Base-by-base conservation (phyloP, 1,140 invertebrate species). In the Trichoplusia ni region DNA sequence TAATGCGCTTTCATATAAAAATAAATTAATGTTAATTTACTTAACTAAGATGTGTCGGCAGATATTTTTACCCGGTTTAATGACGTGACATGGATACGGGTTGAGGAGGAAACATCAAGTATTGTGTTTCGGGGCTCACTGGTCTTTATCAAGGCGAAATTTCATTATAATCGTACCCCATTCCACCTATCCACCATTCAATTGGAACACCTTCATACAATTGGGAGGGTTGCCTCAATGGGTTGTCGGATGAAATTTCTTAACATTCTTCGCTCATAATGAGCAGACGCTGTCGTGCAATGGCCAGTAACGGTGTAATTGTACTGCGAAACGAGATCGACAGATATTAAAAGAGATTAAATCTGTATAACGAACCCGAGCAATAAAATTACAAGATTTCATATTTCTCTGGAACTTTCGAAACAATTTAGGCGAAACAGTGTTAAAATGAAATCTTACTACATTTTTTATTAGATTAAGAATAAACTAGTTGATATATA, bases 191-290 rank as follows among this genome's bases (percentile, higher is more conserved):
- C 84, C 77, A 83, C 81, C 74, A 90, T 90, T 90, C 83, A 89
- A 86, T 87, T 81, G 84, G 84, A 87, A 90, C 87, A 90, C 87
- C 87, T 90, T 82, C 79, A 67, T 79, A 90, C 86, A 90, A 90
- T 87, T 82, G 79, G 81, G 78, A 86, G 85, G 85, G 87, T 77
- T 84, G 80, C 77, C 76, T 88, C 82, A 90, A 90, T 90, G 81
- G 87, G 82, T 83, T 87, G 78, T 84, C 81, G 82, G 84, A 88
- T 87, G 84, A 90, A 88, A 88, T 90, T 89, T 90, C 86, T 89
- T 88, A 90, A 86, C 79, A 84, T 84, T 89, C 83, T 85, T 84
- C 81, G 71, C 74, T 79, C 79, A 87, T 89, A 84, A 89, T 87
- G 81, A 86, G 82, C 76, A 75, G 73, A 79, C 76, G 71, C 78